These are phyloP conservation scores for Falco novaeseelandiae DNA, from an alignment of 2,797 vertebrate genomes.

Conservation along the genomic window DNA sequence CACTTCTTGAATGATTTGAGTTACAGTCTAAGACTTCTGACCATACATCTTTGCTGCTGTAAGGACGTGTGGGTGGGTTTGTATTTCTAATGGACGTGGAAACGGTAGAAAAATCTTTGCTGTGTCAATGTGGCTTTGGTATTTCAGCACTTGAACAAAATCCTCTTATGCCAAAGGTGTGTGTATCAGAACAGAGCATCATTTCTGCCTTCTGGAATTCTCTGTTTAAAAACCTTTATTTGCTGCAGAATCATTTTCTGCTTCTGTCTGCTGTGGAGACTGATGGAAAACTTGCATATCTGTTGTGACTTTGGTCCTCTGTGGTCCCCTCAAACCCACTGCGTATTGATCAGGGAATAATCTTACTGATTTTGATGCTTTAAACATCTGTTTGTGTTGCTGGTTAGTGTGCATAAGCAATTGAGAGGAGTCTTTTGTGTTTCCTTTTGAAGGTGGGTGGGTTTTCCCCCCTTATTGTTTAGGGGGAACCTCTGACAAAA, in stretches of 20 bases:
- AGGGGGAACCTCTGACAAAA: background rate
- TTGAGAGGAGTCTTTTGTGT: background rate
- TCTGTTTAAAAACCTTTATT: background rate
- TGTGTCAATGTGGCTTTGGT: background rate
- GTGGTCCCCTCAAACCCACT: background rate
- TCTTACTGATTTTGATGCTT: background rate
- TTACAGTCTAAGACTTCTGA: background rate
- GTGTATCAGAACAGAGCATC: background rate
- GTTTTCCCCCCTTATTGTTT: background rate
- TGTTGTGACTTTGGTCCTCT: background rate
- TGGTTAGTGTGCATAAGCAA: background rate
- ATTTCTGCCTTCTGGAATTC: background rate
- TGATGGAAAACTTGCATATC: background rate
- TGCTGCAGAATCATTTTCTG: background rate
- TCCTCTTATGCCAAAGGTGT: background rate
- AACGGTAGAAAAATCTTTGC: background rate
- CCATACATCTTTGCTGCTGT: background rate
- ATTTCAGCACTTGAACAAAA: background rate
- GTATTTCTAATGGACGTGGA: background rate
- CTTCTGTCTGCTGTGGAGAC: background rate
- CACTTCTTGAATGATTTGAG: background rate
- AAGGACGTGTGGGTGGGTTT: accelerated
- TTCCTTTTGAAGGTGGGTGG: background rate
- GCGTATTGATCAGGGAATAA: background rate
- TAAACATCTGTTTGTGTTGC: background rate